Base-by-base conservation (phyloP, 2,888 invertebrate species). In the Heliconius erato region DNA sequence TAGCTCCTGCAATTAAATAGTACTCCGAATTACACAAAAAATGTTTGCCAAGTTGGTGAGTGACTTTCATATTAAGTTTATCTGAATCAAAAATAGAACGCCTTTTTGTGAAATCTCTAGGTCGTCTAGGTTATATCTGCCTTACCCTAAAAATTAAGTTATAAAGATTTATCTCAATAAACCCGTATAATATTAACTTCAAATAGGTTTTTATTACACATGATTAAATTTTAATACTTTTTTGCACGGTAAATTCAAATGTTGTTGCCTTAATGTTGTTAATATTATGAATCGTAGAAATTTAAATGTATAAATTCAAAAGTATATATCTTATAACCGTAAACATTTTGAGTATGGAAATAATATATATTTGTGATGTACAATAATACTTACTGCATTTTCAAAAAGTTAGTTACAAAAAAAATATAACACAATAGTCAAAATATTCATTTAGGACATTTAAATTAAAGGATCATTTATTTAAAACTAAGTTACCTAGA, bases 41-140 rank as follows among this genome's bases (percentile, higher is more conserved):
- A 96, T 96, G 95, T 89, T 95, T 84, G 91, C 91, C 26, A 96
- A 95, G 87, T 86, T 95, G 94, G 95, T 95, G 85, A 95, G 95
- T 86, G 68, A 83, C 79, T 82, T 74, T 80, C 69, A 82, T n/a
- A 68, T 74, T 19, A 14, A 59, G 16, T 74, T 26, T 79, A 59
- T 54, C 35, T 44, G 14, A 77, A 23, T 16, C 28, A 1, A 44
- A 78, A 67, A 78, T 78, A 49, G 44, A 78, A 44, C 23, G 23
- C 67, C 4, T 65, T 23, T 67, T 67, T 44, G 28, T 40, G 40
- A 65, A 28, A 76, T 16, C 12, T 77, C 67, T 76, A n/a, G 76
- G 76, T n/a, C 59, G 76, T 76, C 35, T 76, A 74, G 32, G 74
- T 74, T 59, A 76, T 35, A 63, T n/a, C n/a, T 63, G 76, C 35